Base-by-base conservation (phyloP, 2,797 vertebrate genomes). In the Syngnathus acus region DNA sequence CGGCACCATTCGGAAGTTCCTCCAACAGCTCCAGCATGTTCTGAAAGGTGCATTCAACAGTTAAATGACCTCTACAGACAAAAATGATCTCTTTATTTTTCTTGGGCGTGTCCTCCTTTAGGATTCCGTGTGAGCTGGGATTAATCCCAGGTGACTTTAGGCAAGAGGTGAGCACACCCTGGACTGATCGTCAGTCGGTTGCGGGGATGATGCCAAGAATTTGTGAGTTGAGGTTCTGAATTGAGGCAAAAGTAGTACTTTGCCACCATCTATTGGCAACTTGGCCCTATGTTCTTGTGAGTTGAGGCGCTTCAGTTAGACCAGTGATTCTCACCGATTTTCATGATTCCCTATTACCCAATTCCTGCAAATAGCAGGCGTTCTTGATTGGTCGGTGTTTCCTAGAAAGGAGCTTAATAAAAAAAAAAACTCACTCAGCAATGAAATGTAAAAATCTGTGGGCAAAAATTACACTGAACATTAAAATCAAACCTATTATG, bases 21-120 rank as follows among this genome's bases (percentile, higher is more conserved):
- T 98, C 96, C 78, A 98, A 86, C 73, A 98, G 90, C 87, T 98
- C 96, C 81, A 98, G 91, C 96, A 98, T 98, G 88, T 98, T 98
- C 96, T 98, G 89, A 72, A 90, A 65, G 62, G 26, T 26, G 13
- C 40, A 61, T 6, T 40, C 19, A 40, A 21, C 10, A 23, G 51
- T 39, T 3, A 53, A 40, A 14, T 39, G 3, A 38, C 14, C 9
- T 64, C 5, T 23, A 13, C 14, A 37, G 23, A 51, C 6, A 19
- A 63, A 37, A 3, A 48, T 16, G 7, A 13, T 7, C 13, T 3
- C 23, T 63, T 23, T 1, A 63, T 23, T 63, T 57, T 57, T 17
- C 6, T 37, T 14, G 11, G 1, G 14, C 14, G 0, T 55, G 23
- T 26, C 23, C 13, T 37, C 11, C 16, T 37, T 57, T 16, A 17